A percentile compares a stretch with the other conserved stretches of the same genome.
Evolutionary conservation across 2,797 vertebrate species (phyloP).

Genomic region (Protonibea diacanthus): DNA sequence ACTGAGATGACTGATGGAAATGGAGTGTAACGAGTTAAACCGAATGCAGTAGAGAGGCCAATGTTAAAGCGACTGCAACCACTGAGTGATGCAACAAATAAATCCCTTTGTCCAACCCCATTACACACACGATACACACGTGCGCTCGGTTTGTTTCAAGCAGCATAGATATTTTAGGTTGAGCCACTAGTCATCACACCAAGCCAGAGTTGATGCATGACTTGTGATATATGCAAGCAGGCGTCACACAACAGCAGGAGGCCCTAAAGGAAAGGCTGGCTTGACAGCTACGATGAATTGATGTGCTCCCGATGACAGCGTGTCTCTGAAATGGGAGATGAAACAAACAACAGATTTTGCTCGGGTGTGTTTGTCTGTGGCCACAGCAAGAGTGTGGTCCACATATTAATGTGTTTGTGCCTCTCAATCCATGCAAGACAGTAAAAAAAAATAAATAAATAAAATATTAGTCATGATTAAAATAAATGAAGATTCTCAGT

Average conservation of each 20-base stretch:
- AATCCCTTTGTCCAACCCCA: background rate
- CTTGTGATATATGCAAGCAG: constrained; percentile 44
- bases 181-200: constrained; percentile 28
- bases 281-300: constrained; percentile 49
- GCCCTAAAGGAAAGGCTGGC: constrained; percentile 50
- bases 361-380: constrained; percentile 20
- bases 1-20: too few relatives aligned
- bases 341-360: constrained; percentile 39
- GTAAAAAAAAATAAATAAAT: background rate
- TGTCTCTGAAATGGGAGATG: constrained; percentile 45
- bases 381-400: background rate
- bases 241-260: constrained; percentile 55
- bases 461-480: background rate
- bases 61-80: background rate
- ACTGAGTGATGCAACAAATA: constrained; percentile 13
- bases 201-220: constrained; percentile 30
- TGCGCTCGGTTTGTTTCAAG: constrained; percentile 22
- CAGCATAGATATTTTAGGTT: constrained; percentile 29
- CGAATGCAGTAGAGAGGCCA: background rate
- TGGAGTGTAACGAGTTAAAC: too few relatives aligned
- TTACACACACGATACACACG: constrained; percentile 3
- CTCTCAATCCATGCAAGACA: constrained; percentile 4
- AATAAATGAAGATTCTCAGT: background rate
- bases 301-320: constrained; percentile 56
- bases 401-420: constrained; percentile 30